Evolutionary conservation across 1,140 invertebrate genomes (phyloP).

Genomic region (Armadillidium nasatum): DNA sequence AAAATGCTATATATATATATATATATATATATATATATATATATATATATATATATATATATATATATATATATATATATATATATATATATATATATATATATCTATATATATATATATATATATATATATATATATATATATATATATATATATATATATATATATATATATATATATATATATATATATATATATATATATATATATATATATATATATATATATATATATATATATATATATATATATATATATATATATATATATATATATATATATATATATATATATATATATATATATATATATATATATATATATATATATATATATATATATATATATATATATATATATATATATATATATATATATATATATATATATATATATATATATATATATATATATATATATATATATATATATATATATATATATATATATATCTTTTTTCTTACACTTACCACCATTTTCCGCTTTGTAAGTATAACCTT

Average conservation of each 20-base stretch:
- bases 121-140: conserved; percentile 7
- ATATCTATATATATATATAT: conserved; percentile 10
- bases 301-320: no score
- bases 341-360: no score
- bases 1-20: no score
- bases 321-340: no score
- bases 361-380: no score
- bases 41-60: no score
- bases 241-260: no score
- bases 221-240: conserved; percentile 5
- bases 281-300: no score
- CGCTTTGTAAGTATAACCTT: conserved; percentile 34
- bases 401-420: conserved; percentile 6
- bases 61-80: no score
- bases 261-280: no score
- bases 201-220: background rate
- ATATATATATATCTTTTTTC: background rate
- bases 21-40: no score
- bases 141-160: background rate
- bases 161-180: conserved; percentile 14
- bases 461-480: conserved; percentile 39
- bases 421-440: conserved; percentile 7
- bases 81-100: background rate
- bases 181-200: background rate
- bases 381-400: background rate